These are phyloP conservation scores for Ichneumon xanthorius DNA, from an alignment of 2,888 invertebrate genomes.

Conservation along the genomic window DNA sequence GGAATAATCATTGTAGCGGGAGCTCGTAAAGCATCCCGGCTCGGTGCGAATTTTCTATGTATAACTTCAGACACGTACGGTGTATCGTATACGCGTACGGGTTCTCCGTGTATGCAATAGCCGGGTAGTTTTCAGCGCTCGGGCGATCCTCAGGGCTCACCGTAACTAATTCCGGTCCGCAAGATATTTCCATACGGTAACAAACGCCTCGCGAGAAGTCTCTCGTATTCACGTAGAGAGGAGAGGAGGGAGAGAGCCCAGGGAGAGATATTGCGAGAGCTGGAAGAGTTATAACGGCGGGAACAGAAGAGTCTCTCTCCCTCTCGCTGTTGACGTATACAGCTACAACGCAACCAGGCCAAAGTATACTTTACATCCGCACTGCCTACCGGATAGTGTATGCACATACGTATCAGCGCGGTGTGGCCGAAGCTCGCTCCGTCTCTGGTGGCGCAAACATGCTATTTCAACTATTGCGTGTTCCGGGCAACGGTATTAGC, in stretches of 20 bases:
- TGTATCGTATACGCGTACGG: background rate
- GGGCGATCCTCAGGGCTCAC: conserved; percentile 26
- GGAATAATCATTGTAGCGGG: conserved; percentile 17
- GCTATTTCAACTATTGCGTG: conserved; percentile 44
- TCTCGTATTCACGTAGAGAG: conserved; percentile 14
- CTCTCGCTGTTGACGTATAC: conserved; percentile 28
- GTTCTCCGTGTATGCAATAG: conserved; percentile 8
- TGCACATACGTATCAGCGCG: conserved; percentile 22
- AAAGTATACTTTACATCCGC: conserved; percentile 35
- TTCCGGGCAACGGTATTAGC: conserved; percentile 28
- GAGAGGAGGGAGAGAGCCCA: background rate
- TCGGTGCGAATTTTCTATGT: conserved; percentile 11
- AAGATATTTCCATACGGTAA: conserved; percentile 55
- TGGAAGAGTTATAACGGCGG: conserved; percentile 39
- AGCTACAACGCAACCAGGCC: conserved; percentile 24
- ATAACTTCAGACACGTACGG: background rate
- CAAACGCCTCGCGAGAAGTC: conserved; percentile 43
- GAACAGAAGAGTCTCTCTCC: conserved; percentile 7
- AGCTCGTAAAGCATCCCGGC: conserved; percentile 32
- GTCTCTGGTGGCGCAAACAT: conserved; percentile 34
- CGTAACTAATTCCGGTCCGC: conserved; percentile 55
- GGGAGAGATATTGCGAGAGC: conserved; percentile 14
- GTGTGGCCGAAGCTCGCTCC: conserved; percentile 2
- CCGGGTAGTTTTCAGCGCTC: conserved; percentile 26
- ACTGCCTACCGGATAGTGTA: conserved; percentile 5